These are phyloP conservation scores for Herminia tarsipennalis DNA, from an alignment of 2,888 invertebrate species.

Conservation along the genomic window DNA sequence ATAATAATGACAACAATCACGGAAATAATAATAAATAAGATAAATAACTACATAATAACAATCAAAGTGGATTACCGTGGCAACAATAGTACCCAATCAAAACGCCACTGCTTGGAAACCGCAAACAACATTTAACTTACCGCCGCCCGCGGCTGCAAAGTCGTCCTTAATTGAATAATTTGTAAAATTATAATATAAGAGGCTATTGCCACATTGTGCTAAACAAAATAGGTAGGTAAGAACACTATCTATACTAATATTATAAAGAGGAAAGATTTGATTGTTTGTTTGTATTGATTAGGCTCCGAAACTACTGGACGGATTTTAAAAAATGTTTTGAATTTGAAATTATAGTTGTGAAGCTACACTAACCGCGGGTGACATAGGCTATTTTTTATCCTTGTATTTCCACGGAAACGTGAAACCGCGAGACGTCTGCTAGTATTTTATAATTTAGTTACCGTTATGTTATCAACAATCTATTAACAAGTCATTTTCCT, in stretches of 20 bases:
- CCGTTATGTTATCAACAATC: background rate
- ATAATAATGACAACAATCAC: too few relatives aligned
- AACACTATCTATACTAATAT: too few relatives aligned
- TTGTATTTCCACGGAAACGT: too few relatives aligned
- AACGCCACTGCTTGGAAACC: conserved; percentile 51
- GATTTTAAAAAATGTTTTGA: too few relatives aligned
- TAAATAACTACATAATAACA: conserved; percentile 21
- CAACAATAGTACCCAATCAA: conserved; percentile 60
- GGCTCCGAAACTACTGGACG: too few relatives aligned
- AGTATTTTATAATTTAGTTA: too few relatives aligned
- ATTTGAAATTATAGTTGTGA: too few relatives aligned
- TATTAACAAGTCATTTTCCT: background rate
- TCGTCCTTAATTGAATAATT: conserved; percentile 15
- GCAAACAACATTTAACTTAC: conserved; percentile 49
- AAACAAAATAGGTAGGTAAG: background rate
- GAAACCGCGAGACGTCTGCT: too few relatives aligned
- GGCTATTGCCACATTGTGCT: background rate
- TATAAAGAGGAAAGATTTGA: too few relatives aligned
- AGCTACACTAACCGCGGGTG: too few relatives aligned
- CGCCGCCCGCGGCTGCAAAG: conserved; percentile 11
- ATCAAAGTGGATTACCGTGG: conserved; percentile 43
- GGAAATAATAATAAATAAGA: background rate
- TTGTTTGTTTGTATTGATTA: too few relatives aligned
- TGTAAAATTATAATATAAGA: conserved; percentile 22
- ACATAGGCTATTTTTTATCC: too few relatives aligned